Conservation (phyloP, 2,888 invertebrate genomes). For the Tenthredo scrophulariae region DNA sequence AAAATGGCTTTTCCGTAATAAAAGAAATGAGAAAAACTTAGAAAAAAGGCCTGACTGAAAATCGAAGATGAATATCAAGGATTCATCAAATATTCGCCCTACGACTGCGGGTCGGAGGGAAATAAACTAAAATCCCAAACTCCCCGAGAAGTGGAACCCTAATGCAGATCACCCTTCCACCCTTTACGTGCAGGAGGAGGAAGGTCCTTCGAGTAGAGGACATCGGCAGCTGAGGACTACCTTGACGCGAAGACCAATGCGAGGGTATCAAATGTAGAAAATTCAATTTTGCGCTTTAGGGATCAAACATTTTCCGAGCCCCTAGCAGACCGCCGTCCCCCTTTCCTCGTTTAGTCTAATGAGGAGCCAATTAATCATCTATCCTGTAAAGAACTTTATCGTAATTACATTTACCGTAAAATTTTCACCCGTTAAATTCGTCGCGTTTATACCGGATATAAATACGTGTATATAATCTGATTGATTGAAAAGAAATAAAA, state of each 20-base stretch:
- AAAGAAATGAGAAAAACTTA: background rate
- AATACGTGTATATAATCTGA: background rate
- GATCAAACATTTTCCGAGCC: slow-evolving; percentile 52
- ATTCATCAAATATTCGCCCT: slow-evolving; percentile 35
- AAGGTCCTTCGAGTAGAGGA: slow-evolving; percentile 5
- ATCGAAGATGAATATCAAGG: background rate
- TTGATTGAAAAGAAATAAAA: background rate
- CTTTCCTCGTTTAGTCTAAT: slow-evolving; percentile 48
- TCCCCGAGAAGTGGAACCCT: slow-evolving; percentile 34
- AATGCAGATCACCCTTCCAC: slow-evolving; percentile 30
- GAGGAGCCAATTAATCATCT: slow-evolving; percentile 51
- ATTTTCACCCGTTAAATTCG: slow-evolving; percentile 26
- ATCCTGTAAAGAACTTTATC: slow-evolving; percentile 38
- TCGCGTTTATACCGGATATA: background rate
- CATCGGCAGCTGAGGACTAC: background rate
- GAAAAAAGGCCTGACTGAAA: background rate
- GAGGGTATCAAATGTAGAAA: slow-evolving; percentile 51
- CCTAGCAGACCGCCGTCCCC: background rate
- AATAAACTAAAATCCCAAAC: slow-evolving; percentile 50
- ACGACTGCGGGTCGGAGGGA: background rate
- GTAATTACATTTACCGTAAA: slow-evolving; percentile 30
- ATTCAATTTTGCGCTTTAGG: slow-evolving; percentile 55
- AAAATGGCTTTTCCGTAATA: background rate
- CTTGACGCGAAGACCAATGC: slow-evolving; percentile 33
- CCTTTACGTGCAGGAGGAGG: slow-evolving; percentile 36